Conservation (phyloP, 1,140 invertebrate genomes). For the Pachyrhynchus sulphureomaculatus region DNA sequence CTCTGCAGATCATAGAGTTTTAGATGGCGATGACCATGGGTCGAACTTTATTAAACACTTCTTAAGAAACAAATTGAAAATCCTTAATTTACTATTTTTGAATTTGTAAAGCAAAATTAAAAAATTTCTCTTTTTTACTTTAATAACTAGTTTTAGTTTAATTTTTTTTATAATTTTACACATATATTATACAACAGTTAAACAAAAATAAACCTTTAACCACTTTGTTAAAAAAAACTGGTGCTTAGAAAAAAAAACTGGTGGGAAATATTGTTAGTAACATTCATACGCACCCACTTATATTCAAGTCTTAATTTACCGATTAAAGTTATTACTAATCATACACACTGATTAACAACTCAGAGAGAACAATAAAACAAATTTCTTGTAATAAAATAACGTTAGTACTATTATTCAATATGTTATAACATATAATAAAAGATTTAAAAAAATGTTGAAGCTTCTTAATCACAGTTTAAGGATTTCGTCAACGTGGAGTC, state of each 20-base stretch:
- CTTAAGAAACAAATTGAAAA: constrained; percentile 93
- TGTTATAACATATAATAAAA: background rate
- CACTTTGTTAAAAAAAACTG: constrained; percentile 8
- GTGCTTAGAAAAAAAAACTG: too few species aligned
- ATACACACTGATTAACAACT: background rate
- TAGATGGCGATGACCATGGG: constrained; percentile 97
- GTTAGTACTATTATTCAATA: background rate
- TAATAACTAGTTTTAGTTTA: constrained; percentile 26
- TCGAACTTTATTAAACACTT: constrained; percentile 89
- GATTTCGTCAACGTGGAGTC: constrained; percentile 8
- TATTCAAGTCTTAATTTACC: too few species aligned
- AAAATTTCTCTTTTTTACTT: background rate
- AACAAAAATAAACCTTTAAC: constrained; percentile 16
- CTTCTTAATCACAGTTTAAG: constrained; percentile 23
- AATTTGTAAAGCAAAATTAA: constrained; percentile 55
- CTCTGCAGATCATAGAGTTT: constrained; percentile 94
- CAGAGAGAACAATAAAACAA: too few species aligned
- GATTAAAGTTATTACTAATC: background rate
- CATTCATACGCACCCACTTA: background rate
- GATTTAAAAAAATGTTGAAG: constrained; percentile 19
- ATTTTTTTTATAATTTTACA: constrained; percentile 11
- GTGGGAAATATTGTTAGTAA: background rate
- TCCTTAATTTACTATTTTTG: constrained; percentile 71
- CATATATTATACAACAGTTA: constrained; percentile 21
- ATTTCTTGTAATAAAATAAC: background rate